These are phyloP conservation scores for Chelonia mydas DNA, from an alignment of 2,797 vertebrate genomes.

Conservation along the genomic window DNA sequence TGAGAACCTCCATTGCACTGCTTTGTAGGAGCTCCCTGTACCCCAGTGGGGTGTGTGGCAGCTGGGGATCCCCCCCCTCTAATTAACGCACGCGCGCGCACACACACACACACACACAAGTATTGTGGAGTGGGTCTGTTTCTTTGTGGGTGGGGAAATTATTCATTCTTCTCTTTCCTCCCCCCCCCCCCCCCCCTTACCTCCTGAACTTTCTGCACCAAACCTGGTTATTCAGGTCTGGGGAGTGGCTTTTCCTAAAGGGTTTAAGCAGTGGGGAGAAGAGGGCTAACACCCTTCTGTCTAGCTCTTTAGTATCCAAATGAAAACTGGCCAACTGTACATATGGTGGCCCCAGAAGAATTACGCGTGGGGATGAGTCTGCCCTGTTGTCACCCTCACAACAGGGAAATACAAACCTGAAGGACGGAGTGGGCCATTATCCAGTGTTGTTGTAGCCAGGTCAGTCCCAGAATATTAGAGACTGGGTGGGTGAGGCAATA, in stretches of 20 bases:
- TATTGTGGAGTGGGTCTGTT: not conserved
- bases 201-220: fast-evolving
- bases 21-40: not conserved
- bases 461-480: not conserved
- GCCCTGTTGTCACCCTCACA: not conserved
- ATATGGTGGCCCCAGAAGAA: too few species aligned
- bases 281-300: not conserved
- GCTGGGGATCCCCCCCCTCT: not conserved
- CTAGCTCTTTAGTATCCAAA: not conserved
- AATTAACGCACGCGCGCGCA: too few species aligned
- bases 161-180: too few species aligned
- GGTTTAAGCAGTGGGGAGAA: not conserved
- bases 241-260: not conserved
- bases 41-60: too few species aligned
- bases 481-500: not conserved
- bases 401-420: not conserved
- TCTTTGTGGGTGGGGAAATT: not conserved
- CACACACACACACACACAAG: too few species aligned
- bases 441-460: too few species aligned
- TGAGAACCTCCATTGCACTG: not conserved
- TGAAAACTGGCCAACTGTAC: not conserved
- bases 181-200: too few species aligned
- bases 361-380: not conserved
- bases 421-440: not conserved
- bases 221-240: not conserved